Percentiles rank a stretch among this genome's conserved stretches.
phyloP scores from a whole-genome alignment of 2,888 invertebrate species.

The Pseudococcus jackbeardsleyi region DNA sequence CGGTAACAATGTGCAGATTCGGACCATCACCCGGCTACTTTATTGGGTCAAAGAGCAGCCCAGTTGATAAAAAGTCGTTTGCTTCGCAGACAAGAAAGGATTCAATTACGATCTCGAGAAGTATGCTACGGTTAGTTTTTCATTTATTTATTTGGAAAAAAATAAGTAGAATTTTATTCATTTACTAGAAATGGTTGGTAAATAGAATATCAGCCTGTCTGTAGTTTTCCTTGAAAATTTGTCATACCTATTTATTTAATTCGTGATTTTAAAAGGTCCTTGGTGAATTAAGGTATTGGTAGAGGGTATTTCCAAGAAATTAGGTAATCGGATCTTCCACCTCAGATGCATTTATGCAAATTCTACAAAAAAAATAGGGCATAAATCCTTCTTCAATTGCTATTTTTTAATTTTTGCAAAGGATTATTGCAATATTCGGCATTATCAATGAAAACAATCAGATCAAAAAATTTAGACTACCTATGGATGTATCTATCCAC shows the following conservation, averaged over 20 bases:
- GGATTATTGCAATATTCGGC: too few relatives aligned
- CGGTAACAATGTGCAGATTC: conserved; percentile 38
- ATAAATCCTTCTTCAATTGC: too few relatives aligned
- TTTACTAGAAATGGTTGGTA: not conserved
- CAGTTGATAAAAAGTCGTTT: conserved; percentile 67
- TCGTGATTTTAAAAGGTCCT: too few relatives aligned
- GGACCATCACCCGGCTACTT: conserved; percentile 64
- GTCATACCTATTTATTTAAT: too few relatives aligned
- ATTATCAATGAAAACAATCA: not conserved
- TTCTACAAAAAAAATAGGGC: too few relatives aligned
- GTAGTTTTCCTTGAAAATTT: too few relatives aligned
- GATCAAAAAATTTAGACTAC: not conserved
- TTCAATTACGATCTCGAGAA: conserved; percentile 67
- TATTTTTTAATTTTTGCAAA: too few relatives aligned
- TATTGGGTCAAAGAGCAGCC: conserved; percentile 66
- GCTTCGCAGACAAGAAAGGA: conserved; percentile 67
- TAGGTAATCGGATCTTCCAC: too few relatives aligned
- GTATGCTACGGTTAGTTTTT: conserved; percentile 68
- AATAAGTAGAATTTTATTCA: not conserved
- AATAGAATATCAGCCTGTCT: too few relatives aligned
- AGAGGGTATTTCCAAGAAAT: too few relatives aligned
- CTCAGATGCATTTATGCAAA: too few relatives aligned
- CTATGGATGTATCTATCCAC: not conserved
- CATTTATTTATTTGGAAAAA: not conserved
- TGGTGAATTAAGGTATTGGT: too few relatives aligned